Evolutionary conservation across 2,113 vertebrate genomes (phyloP).

Genomic region (Onychorhynchus coronatus): DNA sequence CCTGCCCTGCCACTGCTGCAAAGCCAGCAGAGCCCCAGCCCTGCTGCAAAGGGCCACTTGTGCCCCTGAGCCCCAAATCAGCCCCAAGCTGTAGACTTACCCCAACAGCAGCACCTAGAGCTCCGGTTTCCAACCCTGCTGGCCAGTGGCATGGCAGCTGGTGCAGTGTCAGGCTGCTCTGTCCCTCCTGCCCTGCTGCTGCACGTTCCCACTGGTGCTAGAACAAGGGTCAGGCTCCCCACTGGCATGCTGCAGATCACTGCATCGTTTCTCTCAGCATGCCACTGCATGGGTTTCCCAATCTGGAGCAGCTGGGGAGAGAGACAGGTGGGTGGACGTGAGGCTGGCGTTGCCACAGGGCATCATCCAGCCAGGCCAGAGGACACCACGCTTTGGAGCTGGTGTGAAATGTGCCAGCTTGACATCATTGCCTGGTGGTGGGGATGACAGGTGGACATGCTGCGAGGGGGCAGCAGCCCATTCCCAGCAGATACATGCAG

Average conservation of each 20-base stretch:
- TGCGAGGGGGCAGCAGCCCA: neutral
- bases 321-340: neutral
- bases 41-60: neutral
- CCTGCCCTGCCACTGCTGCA: neutral
- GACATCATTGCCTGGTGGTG: accelerated
- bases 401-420: accelerated
- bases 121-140: neutral
- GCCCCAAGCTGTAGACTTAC: neutral
- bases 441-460: neutral
- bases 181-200: neutral
- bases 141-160: neutral
- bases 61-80: accelerated
- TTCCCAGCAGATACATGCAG: neutral
- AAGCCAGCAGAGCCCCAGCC: neutral
- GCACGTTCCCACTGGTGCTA: neutral
- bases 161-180: neutral
- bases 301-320: neutral
- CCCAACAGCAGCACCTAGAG: neutral
- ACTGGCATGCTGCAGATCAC: neutral
- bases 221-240: neutral
- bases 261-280: neutral
- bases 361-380: neutral
- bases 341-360: neutral
- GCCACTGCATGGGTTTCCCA: neutral
- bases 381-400: neutral